Evolutionary conservation across 2,113 vertebrate species (phyloP), one percentile per base, ranked within the genome.

Genomic region (Nerophis ophidion): DNA sequence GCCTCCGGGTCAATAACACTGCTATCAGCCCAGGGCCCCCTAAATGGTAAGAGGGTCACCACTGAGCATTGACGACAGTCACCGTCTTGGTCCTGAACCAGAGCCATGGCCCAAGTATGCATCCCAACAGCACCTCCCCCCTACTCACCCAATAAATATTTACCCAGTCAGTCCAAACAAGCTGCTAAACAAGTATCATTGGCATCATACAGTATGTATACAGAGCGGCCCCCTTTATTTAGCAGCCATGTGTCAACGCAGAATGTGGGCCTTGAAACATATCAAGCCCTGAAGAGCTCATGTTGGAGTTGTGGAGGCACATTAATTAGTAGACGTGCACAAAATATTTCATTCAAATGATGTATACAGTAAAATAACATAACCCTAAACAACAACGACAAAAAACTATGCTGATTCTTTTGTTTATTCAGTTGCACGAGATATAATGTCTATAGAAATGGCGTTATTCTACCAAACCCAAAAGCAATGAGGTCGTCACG

Each of bases 1-100:
- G 87, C 85, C 85, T 83, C 72, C 68, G 80, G 88, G 88, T 89
- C 88, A 90, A 79, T 87, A 87, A 88, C 89, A 90, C 83, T 82
- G 73, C 61, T 89, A 90, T 90, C 84, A 83, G 84, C 81, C 80
- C 81, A 80, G 66, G 76, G 81, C 81, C 84, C 83, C 87, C 87
- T 83, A 84, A 86, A 89, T 89, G 87, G 85, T 88, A 86, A 89
- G 86, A 81, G 77, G 87, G 88, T 90, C 87, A 88, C 75, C 49
- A 71, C 70, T 57, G 57, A 85, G 72, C 71, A 71, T 80, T 75
- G 68, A 77, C 76, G 79, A 53, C 54, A 52, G 48, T 83, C 81
- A 77, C 49, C 57, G 48, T 66, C 58, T 56, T 67, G 48, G 36
- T 70, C 71, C 65, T 44, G 48, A 68, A 66, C 71, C 71, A 60